Conservation (phyloP, 2,113 vertebrate species). For the Cyprinodon tularosa region DNA sequence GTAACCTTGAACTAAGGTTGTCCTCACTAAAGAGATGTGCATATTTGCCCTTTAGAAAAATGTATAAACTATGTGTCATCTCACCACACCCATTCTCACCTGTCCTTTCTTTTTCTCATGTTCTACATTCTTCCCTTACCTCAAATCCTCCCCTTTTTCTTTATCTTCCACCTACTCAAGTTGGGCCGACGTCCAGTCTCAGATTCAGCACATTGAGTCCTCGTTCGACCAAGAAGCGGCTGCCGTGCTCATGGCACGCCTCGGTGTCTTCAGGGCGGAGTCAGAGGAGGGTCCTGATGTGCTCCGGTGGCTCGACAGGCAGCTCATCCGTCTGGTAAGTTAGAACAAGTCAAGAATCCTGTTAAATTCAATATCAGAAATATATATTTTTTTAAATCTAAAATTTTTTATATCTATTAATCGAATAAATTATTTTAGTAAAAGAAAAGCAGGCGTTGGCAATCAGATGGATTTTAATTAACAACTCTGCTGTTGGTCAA, state of each 20-base stretch:
- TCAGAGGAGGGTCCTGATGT: slow-evolving; percentile 96
- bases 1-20: slow-evolving; percentile 13
- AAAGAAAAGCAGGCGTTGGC: no score
- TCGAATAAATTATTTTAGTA: no score
- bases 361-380: background rate
- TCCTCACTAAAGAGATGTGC: slow-evolving; percentile 21
- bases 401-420: no score
- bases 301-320: slow-evolving; percentile 95
- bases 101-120: background rate
- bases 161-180: slow-evolving; percentile 64
- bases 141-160: background rate
- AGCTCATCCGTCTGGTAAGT: slow-evolving; percentile 94
- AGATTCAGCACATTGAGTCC: slow-evolving; percentile 95
- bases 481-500: background rate
- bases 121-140: background rate
- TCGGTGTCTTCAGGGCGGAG: slow-evolving; percentile 93
- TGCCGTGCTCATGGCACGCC: slow-evolving; percentile 93
- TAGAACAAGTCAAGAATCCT: background rate
- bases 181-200: slow-evolving; percentile 95
- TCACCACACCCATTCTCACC: slow-evolving; percentile 41
- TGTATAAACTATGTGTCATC: slow-evolving; percentile 21
- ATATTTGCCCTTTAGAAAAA: slow-evolving; percentile 11
- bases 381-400: background rate
- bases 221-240: slow-evolving; percentile 96
- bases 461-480: no score